A percentile compares a stretch with the other conserved stretches of the same genome.
These are phyloP conservation scores for Apistogramma diplotaenia DNA, from an alignment of 2,113 vertebrate species.

Conservation along the genomic window DNA sequence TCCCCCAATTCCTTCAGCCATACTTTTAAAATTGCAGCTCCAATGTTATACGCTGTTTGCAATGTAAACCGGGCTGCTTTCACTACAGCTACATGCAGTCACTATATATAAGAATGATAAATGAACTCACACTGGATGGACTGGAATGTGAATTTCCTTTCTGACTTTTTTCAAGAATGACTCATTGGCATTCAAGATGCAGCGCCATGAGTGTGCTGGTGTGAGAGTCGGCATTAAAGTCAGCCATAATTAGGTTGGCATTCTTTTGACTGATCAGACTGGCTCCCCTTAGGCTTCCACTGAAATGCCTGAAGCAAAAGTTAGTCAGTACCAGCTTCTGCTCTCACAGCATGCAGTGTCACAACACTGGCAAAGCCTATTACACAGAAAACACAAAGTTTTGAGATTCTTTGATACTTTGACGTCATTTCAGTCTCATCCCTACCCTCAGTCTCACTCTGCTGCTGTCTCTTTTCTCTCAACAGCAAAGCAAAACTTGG, in stretches of 20 bases:
- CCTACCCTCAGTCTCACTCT: background rate
- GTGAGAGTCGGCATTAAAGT: slow-evolving; percentile 40
- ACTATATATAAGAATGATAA: background rate
- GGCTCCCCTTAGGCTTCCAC: slow-evolving; percentile 51
- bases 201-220: slow-evolving; percentile 14
- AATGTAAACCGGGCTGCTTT: background rate
- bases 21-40: background rate
- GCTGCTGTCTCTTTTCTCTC: background rate
- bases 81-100: background rate
- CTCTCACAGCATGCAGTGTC: slow-evolving; percentile 24
- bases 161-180: slow-evolving; percentile 1
- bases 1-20: background rate
- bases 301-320: slow-evolving; percentile 57
- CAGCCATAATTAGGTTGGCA: slow-evolving; percentile 42
- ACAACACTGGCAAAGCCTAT: slow-evolving; percentile 44
- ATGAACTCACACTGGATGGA: background rate
- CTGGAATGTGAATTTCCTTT: slow-evolving; percentile 18
- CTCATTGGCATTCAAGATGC: slow-evolving; percentile 49
- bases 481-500: slow-evolving; percentile 2
- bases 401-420: slow-evolving; percentile 33
- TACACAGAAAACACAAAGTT: slow-evolving; percentile 38
- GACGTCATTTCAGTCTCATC: slow-evolving; percentile 1
- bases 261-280: slow-evolving; percentile 38
- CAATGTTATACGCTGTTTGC: background rate
- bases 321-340: slow-evolving; percentile 28